Percentiles rank a stretch among this genome's conserved stretches.
Conservation (phyloP, 2,113 vertebrate species). For the Narcine bancroftii region DNA sequence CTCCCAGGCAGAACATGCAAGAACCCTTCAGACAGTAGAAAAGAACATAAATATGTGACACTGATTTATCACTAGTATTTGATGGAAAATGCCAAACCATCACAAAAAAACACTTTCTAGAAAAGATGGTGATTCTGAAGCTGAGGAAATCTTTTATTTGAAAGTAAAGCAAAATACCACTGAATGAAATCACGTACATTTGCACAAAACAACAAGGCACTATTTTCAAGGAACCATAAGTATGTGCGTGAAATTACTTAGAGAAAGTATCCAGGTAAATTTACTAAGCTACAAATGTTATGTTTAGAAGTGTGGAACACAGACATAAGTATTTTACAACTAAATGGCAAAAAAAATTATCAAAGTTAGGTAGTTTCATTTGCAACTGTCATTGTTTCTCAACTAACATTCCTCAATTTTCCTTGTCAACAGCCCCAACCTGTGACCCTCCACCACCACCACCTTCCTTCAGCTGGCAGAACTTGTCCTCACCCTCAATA, state of each 20-base stretch:
- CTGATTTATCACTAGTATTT: not conserved
- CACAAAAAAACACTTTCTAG: not conserved
- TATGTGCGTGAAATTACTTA: not conserved
- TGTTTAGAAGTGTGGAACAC: not conserved
- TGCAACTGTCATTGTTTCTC: not conserved
- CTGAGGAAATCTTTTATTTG: not conserved
- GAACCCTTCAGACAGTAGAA: not conserved
- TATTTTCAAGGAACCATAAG: conserved; percentile 17
- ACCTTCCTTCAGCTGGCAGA: too few species aligned
- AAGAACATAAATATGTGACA: not conserved
- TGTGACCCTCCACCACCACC: too few species aligned
- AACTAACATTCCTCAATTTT: too few species aligned
- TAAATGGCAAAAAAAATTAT: not conserved
- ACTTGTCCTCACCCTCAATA: too few species aligned
- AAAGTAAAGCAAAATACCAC: not conserved
- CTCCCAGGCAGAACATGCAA: not conserved
- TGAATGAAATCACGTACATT: not conserved
- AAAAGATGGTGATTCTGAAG: conserved; percentile 21
- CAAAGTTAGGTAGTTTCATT: not conserved
- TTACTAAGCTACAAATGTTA: not conserved
- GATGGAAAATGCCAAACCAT: not conserved
- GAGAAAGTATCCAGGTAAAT: not conserved
- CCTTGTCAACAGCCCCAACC: too few species aligned
- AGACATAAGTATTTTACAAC: not conserved
- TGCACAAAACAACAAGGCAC: conserved; percentile 27